Base-by-base conservation (phyloP, 2,888 invertebrate species). In the Cheilosia scutellata region DNA sequence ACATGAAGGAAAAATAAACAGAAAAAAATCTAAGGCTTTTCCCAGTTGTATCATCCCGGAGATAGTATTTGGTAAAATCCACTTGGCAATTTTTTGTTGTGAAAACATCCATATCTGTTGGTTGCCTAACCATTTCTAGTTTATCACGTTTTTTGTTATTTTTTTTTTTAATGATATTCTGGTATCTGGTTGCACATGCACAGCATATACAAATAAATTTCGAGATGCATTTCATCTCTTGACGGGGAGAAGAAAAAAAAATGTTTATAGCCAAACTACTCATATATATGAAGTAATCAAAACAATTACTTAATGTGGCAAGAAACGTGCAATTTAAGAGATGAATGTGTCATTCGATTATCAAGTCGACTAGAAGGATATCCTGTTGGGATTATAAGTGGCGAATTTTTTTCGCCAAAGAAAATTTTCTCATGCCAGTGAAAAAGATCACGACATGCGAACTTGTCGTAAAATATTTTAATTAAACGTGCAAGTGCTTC, bases 271-370 rank as follows among this genome's bases (percentile, higher is more conserved):
- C 37, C 37, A 37, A 37, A 11, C 37, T 33, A 37, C 37, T 37
- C 37, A 44, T n/a, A 44, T 44, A 16, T 16, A n/a, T 44, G 44
- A 44, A 44, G 44, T 44, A 44, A 44, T 44, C 44, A 44, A 20
- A 44, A 6, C 16, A 44, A 44, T 44, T 13, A 44, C 44, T 44
- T 16, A 16, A 44, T 49, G 20, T 49, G 4, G 25, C 25, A 49
- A 25, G 25, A 49, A 49, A 49, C 49, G 49, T 49, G 49, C 49
- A 49, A 1, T 16, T 16, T 9, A 1, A 9, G 49, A 11, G 25
- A 49, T 7, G 25, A 49, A 49, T 49, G 16, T 49, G 49, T 25
- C n/a, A 25, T 25, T 49, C 16, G 25, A 49, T 49, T 49, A 49
- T 49, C 25, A 4, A 16, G 20, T 49, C 49, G 25, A 20, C 6